Conservation (phyloP, 2,888 invertebrate species). For the Stenichneumon culpator region DNA sequence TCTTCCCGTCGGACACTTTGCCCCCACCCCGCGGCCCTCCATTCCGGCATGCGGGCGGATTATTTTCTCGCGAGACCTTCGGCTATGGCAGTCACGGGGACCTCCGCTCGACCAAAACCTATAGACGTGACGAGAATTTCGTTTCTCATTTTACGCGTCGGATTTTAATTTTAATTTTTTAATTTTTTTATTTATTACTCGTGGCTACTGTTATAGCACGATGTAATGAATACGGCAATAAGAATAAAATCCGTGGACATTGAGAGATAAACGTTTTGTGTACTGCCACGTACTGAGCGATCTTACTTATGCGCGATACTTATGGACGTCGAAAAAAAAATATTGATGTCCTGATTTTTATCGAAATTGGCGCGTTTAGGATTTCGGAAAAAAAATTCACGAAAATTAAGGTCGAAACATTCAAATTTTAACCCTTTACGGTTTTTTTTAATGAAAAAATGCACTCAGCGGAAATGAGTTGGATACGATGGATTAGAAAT, state of each 20-base stretch:
- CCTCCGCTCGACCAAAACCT: conserved; percentile 21
- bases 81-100: conserved; percentile 31
- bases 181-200: neutral
- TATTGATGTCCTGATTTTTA: too few species aligned
- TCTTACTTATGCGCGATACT: neutral
- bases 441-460: too few species aligned
- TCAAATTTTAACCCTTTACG: too few species aligned
- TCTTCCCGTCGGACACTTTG: conserved; percentile 69
- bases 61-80: conserved; percentile 48
- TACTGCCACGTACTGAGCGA: neutral
- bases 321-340: too few species aligned
- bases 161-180: neutral
- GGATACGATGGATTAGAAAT: neutral
- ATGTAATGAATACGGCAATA: neutral
- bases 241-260: neutral
- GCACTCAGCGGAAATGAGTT: neutral
- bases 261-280: neutral
- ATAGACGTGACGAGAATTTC: conserved; percentile 33
- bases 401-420: too few species aligned
- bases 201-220: neutral
- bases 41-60: conserved; percentile 34
- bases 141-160: conserved; percentile 7
- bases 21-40: conserved; percentile 31
- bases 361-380: too few species aligned
- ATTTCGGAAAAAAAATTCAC: too few species aligned